These are phyloP conservation scores for Dryoscopus gambensis DNA, from an alignment of 2,113 vertebrate species.

Conservation along the genomic window DNA sequence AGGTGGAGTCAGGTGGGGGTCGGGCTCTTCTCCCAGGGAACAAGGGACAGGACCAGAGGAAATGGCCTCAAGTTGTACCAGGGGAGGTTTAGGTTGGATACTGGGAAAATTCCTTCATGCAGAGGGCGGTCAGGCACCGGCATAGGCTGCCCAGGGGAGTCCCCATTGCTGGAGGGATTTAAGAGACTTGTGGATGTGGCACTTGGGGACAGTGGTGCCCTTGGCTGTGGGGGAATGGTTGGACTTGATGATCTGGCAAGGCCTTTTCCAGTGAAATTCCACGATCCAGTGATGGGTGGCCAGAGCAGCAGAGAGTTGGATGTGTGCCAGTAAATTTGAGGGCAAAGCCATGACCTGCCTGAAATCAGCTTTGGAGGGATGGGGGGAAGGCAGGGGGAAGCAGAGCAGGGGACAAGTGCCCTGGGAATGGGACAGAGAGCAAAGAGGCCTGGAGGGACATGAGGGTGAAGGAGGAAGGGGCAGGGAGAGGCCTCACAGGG, in stretches of 20 bases:
- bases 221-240: background rate
- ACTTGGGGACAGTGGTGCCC: background rate
- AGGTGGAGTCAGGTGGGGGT: background rate
- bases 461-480: background rate
- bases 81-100: background rate
- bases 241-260: background rate
- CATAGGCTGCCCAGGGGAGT: background rate
- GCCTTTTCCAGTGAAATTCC: background rate
- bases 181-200: background rate
- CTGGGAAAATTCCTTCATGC: background rate
- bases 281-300: rapidly evolving
- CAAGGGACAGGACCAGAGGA: background rate
- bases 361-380: background rate
- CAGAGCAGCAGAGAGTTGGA: background rate
- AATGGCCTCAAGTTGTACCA: background rate
- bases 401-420: rapidly evolving
- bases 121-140: background rate
- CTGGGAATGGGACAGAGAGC: background rate
- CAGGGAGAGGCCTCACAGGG: background rate
- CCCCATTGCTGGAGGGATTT: background rate
- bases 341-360: background rate
- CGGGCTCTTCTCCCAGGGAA: background rate
- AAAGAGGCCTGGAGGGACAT: background rate
- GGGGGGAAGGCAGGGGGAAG: background rate
- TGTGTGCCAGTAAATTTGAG: background rate